Conservation (phyloP, 2,797 vertebrate species). For the Sebastolobus altivelis region DNA sequence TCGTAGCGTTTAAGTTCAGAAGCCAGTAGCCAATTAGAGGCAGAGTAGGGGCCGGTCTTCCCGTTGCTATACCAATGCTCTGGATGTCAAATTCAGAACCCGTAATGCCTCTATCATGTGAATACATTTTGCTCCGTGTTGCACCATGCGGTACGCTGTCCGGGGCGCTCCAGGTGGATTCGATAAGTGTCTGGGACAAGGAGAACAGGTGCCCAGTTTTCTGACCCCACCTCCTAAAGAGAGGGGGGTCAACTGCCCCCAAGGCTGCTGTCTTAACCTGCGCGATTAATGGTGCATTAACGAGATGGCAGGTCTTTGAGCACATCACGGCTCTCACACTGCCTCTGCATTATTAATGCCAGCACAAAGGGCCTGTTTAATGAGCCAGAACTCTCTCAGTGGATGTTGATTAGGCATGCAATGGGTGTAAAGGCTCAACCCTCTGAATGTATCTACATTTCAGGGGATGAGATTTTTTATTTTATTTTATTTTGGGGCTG, state of each 20-base stretch:
- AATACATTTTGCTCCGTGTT: not conserved
- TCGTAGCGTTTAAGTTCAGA: too few relatives aligned
- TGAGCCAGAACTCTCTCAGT: constrained; percentile 78
- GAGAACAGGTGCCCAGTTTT: constrained; percentile 33
- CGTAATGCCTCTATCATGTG: not conserved
- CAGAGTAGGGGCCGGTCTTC: too few relatives aligned
- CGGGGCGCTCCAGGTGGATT: not conserved
- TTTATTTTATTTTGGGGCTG: not conserved
- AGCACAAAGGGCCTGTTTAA: constrained; percentile 81
- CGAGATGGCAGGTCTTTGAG: constrained; percentile 78
- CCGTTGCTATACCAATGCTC: not conserved
- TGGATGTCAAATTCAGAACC: not conserved
- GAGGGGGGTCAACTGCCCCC: constrained; percentile 58
- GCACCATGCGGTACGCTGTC: not conserved
- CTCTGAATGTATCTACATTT: constrained; percentile 53
- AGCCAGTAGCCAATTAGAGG: too few relatives aligned
- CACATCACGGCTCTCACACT: constrained; percentile 68
- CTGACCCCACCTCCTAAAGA: constrained; percentile 36
- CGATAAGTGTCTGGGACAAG: constrained; percentile 1
- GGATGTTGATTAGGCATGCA: constrained; percentile 77
- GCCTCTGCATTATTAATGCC: constrained; percentile 82
- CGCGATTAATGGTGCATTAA: constrained; percentile 81
- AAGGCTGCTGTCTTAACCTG: constrained; percentile 78
- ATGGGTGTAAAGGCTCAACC: constrained; percentile 57
- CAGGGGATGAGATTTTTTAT: not conserved